Percentiles rank a stretch among this genome's conserved stretches.
phyloP scores from a whole-genome alignment of 1,140 invertebrate genomes.

The Octopus bimaculoides region DNA sequence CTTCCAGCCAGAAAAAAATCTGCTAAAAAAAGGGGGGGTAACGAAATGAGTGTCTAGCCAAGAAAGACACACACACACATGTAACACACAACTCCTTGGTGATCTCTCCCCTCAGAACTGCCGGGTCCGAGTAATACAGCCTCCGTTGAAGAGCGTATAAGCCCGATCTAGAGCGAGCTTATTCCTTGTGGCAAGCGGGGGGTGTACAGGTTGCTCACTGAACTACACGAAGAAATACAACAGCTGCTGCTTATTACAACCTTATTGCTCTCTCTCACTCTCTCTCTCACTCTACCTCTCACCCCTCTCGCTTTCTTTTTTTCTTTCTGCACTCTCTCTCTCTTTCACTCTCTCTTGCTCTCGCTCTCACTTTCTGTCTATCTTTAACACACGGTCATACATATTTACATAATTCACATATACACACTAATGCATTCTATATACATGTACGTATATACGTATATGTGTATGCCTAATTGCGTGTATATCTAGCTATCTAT shows the following conservation, averaged over 20 bases:
- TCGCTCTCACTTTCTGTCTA: neutral
- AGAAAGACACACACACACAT: neutral
- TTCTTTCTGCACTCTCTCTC: neutral
- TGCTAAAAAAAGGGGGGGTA: neutral
- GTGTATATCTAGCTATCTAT: neutral
- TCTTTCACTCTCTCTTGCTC: neutral
- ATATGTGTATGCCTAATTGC: neutral
- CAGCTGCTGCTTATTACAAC: no score
- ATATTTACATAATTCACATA: no score
- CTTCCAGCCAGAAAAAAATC: neutral
- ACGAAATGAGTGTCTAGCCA: neutral
- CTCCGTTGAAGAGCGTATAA: neutral
- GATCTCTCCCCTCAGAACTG: slow-evolving; percentile 6
- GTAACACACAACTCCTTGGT: neutral
- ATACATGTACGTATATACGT: no score
- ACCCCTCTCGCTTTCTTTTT: neutral
- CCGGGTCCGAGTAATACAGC: neutral
- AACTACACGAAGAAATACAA: no score
- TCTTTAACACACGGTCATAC: no score
- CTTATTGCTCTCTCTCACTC: no score
- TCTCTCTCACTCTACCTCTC: no score
- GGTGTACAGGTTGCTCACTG: no score
- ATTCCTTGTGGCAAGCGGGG: neutral
- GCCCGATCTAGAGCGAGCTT: neutral
- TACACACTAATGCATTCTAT: no score